These are phyloP conservation scores for Graptemys geographica DNA, from an alignment of 2,797 vertebrate species.

Conservation along the genomic window DNA sequence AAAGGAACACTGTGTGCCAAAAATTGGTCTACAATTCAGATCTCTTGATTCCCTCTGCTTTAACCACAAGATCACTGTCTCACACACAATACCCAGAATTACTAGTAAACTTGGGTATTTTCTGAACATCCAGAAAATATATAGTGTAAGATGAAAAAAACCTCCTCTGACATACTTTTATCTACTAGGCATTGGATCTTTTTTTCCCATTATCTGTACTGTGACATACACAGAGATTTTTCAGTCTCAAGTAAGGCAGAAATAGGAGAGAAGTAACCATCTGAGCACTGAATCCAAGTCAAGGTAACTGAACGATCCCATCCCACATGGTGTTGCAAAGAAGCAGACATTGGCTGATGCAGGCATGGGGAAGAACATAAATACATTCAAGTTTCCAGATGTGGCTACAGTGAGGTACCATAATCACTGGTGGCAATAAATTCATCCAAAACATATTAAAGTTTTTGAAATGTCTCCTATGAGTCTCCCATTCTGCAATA, in stretches of 20 bases:
- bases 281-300: not conserved
- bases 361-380: not conserved
- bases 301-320: not conserved
- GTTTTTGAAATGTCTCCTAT: not conserved
- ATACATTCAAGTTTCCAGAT: not conserved
- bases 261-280: not conserved
- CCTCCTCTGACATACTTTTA: not conserved
- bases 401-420: not conserved
- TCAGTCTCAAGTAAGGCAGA: not conserved
- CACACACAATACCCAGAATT: not conserved
- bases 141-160: not conserved
- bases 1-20: not conserved
- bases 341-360: not conserved
- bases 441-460: not conserved
- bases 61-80: not conserved
- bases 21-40: not conserved
- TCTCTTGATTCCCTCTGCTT: not conserved
- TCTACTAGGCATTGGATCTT: not conserved
- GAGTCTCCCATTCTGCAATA: not conserved
- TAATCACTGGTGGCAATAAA: accelerated
- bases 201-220: not conserved
- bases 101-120: not conserved
- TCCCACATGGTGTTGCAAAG: not conserved
- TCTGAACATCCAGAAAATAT: not conserved
- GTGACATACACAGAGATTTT: not conserved